These are phyloP conservation scores for Miniopterus natalensis DNA, from an alignment of 2,113 vertebrate genomes.

Conservation along the genomic window DNA sequence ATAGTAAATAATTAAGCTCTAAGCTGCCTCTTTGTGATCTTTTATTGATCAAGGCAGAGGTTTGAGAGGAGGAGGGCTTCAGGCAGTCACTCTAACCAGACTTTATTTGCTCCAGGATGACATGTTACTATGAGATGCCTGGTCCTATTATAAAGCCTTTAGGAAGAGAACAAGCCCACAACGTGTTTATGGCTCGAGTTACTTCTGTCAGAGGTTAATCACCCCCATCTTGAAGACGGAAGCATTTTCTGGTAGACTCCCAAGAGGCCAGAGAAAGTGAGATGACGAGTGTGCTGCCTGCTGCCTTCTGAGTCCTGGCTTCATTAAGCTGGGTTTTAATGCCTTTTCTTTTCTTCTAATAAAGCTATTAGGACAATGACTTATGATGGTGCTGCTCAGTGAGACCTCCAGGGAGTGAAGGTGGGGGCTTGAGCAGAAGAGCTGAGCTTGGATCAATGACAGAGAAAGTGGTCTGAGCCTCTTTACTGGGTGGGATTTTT, in stretches of 20 bases:
- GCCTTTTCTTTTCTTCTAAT: slow-evolving; percentile 14
- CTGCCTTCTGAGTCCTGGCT: slow-evolving; percentile 63
- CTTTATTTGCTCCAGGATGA: slow-evolving; percentile 83
- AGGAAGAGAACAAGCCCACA: slow-evolving; percentile 68
- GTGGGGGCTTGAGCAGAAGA: neutral
- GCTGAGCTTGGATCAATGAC: neutral
- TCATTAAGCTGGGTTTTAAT: slow-evolving; percentile 77
- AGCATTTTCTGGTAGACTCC: slow-evolving; percentile 69
- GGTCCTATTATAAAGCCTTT: slow-evolving; percentile 86
- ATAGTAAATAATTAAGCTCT: slow-evolving; percentile 88
- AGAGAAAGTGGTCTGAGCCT: neutral
- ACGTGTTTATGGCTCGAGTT: neutral
- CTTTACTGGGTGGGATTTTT: neutral
- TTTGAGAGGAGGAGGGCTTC: slow-evolving; percentile 71
- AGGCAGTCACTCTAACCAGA: slow-evolving; percentile 67
- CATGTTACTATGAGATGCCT: slow-evolving; percentile 81
- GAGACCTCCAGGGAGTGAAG: slow-evolving; percentile 61
- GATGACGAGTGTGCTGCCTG: slow-evolving; percentile 41
- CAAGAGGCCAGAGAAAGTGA: slow-evolving; percentile 45
- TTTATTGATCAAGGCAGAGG: slow-evolving; percentile 83
- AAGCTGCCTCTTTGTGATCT: slow-evolving; percentile 80
- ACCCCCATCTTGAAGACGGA: slow-evolving; percentile 19
- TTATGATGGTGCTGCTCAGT: slow-evolving; percentile 62
- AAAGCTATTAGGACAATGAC: slow-evolving; percentile 81
- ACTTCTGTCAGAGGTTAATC: slow-evolving; percentile 61